Evolutionary conservation across 1,140 invertebrate species (phyloP).

Genomic region (Copidosoma floridanum): DNA sequence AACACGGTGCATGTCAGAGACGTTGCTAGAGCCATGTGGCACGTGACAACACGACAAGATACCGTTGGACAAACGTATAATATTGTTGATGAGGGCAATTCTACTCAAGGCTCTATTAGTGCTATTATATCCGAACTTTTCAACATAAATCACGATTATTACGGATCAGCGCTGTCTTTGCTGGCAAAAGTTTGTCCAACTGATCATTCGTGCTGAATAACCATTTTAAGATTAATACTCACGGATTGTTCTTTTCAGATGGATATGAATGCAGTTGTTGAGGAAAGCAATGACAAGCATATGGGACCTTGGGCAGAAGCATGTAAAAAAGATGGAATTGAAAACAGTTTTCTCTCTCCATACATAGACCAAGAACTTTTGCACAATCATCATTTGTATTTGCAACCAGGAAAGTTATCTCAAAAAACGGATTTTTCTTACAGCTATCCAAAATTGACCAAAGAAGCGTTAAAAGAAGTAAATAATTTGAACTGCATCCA

Average conservation of each 20-base stretch:
- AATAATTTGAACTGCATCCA: background rate
- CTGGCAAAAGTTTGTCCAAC: slow-evolving; percentile 67
- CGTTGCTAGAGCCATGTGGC: slow-evolving; percentile 77
- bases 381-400: slow-evolving; percentile 74
- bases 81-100: slow-evolving; percentile 77
- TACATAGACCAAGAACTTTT: slow-evolving; percentile 80
- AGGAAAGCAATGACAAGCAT: slow-evolving; percentile 91
- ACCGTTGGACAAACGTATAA: slow-evolving; percentile 70
- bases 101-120: slow-evolving; percentile 79
- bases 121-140: slow-evolving; percentile 79
- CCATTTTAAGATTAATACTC: no score
- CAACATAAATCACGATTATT: slow-evolving; percentile 83
- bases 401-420: slow-evolving; percentile 70
- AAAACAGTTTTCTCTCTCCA: slow-evolving; percentile 83
- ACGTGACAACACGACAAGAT: slow-evolving; percentile 59
- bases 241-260: slow-evolving; percentile 50
- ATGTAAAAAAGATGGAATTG: slow-evolving; percentile 71
- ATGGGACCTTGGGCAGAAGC: slow-evolving; percentile 85
- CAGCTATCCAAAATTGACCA: slow-evolving; percentile 62
- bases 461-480: slow-evolving; percentile 64
- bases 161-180: slow-evolving; percentile 75
- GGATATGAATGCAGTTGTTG: slow-evolving; percentile 74
- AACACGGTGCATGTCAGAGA: slow-evolving; percentile 87
- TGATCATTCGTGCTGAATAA: background rate
- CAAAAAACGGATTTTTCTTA: slow-evolving; percentile 58